Conservation (phyloP, 1,140 invertebrate species). For the Drosophila asahinai region DNA sequence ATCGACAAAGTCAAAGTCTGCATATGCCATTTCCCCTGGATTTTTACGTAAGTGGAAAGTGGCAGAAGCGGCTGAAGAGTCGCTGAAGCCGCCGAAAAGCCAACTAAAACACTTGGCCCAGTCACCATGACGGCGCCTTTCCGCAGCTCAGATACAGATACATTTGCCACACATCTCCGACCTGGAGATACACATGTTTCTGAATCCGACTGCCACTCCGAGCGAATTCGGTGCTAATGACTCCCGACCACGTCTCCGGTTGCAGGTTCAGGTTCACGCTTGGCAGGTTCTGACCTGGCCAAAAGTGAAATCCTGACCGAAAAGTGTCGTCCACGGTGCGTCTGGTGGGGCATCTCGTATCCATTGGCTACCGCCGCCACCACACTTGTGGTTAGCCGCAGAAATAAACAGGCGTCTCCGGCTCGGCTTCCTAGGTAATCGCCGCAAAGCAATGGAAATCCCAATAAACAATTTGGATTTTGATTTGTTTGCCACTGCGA, state of each 20-base stretch:
- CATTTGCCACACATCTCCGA: slow-evolving; percentile 16
- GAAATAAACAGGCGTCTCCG: slow-evolving; percentile 29
- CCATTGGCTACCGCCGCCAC: slow-evolving; percentile 32
- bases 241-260: slow-evolving; percentile 28
- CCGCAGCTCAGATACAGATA: slow-evolving; percentile 33
- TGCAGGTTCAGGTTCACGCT: slow-evolving; percentile 49
- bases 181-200: slow-evolving; percentile 34
- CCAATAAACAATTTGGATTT: slow-evolving; percentile 69
- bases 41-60: slow-evolving; percentile 60
- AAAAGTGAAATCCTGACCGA: slow-evolving; percentile 67
- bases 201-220: slow-evolving; percentile 6
- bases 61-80: slow-evolving; percentile 25
- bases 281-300: slow-evolving; percentile 54
- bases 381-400: slow-evolving; percentile 61
- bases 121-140: slow-evolving; percentile 50
- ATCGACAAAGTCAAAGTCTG: slow-evolving; percentile 36
- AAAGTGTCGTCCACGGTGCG: slow-evolving; percentile 26
- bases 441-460: slow-evolving; percentile 50
- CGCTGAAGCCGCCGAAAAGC: slow-evolving; percentile 35
- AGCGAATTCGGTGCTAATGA: slow-evolving; percentile 48
- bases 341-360: slow-evolving; percentile 3
- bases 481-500: slow-evolving; percentile 43
- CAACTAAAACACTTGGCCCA: slow-evolving; percentile 44
- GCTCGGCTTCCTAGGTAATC: slow-evolving; percentile 17
- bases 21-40: slow-evolving; percentile 55